Percentiles rank a stretch among this genome's conserved stretches.
Evolutionary conservation across 2,888 invertebrate species (phyloP).

Genomic region (Macrophya annulata): DNA sequence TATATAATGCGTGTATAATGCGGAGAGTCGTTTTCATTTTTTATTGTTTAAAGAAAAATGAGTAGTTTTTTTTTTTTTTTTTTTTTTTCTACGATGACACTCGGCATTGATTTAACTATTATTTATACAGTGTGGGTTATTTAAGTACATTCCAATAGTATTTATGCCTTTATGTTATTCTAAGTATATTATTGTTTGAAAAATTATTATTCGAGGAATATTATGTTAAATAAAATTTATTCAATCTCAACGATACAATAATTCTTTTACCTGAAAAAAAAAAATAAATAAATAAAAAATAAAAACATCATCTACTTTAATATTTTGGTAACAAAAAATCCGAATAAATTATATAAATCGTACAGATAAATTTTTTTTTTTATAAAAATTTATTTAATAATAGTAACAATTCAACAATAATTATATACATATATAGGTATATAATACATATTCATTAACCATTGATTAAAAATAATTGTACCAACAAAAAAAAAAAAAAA

Average conservation of each 20-base stretch:
- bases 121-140: constrained; percentile 28
- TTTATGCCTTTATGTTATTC: background rate
- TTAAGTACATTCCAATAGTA: constrained; percentile 22
- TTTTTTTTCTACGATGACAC: background rate
- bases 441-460: background rate
- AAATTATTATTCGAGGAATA: constrained; percentile 3
- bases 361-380: background rate
- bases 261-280: background rate
- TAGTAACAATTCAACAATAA: constrained; percentile 10
- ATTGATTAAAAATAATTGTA: background rate
- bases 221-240: constrained; percentile 30
- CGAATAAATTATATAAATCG: background rate
- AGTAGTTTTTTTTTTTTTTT: background rate
- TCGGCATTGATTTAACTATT: background rate
- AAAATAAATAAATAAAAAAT: too few species aligned
- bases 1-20: background rate
- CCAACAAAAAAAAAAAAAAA: background rate
- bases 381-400: background rate
- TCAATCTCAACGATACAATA: background rate
- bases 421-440: background rate
- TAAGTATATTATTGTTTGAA: background rate
- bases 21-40: background rate
- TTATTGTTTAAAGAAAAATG: background rate
- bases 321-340: background rate
- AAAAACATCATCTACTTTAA: background rate